phyloP scores from a whole-genome alignment of 37 sponge, comb jelly and placozoan species.

The Haliclona indistincta region DNA sequence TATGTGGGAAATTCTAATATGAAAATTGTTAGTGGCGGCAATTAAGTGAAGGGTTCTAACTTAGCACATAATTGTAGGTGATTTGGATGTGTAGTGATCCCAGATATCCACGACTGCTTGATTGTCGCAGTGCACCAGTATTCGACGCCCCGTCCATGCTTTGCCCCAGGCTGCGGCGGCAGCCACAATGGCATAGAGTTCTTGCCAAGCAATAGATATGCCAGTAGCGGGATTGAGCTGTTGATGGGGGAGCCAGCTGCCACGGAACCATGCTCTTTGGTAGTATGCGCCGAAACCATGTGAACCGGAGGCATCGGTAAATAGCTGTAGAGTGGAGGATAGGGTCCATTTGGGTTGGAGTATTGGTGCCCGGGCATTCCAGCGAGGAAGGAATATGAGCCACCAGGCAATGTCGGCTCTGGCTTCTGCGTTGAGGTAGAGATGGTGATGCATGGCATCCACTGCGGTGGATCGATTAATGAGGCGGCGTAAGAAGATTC shows the following conservation, averaged over 20 bases:
- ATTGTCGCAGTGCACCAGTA: slow-evolving; percentile 21
- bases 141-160: neutral
- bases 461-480: slow-evolving; percentile 15
- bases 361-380: slow-evolving; percentile 7
- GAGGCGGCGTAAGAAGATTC: slow-evolving; percentile 20
- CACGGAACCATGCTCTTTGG: neutral
- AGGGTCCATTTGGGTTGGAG: slow-evolving; percentile 10
- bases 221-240: neutral
- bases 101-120: slow-evolving; percentile 9
- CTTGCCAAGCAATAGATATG: slow-evolving; percentile 15
- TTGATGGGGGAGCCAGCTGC: slow-evolving; percentile 7
- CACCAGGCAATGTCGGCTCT: slow-evolving; percentile 15
- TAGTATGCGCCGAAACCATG: slow-evolving; percentile 19
- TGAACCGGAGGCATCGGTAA: slow-evolving; percentile 21
- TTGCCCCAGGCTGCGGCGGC: slow-evolving; percentile 6
- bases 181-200: slow-evolving; percentile 16
- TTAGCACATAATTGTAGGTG: no score
- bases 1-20: no score
- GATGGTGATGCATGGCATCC: neutral
- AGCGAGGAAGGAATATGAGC: neutral
- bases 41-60: no score
- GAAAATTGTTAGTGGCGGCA: no score
- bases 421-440: slow-evolving; percentile 5
- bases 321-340: neutral
- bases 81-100: neutral